phyloP scores from a whole-genome alignment of 1,140 invertebrate species.

The Drosophila sucinea region DNA sequence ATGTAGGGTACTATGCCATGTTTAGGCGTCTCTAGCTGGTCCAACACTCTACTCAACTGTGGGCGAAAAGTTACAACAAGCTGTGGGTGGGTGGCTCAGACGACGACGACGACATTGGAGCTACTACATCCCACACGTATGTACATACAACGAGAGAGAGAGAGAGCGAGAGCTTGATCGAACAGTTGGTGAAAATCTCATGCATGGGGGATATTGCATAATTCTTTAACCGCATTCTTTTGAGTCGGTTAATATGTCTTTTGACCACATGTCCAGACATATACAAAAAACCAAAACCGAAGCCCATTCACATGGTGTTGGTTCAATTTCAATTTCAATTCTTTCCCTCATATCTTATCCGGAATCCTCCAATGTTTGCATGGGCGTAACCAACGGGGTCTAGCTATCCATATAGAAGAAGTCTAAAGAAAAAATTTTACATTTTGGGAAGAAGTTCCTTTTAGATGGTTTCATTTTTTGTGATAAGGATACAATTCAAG shows the following conservation, averaged over 20 bases:
- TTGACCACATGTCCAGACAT: slow-evolving; percentile 44
- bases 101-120: neutral
- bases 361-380: neutral
- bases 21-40: slow-evolving; percentile 38
- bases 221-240: slow-evolving; percentile 21
- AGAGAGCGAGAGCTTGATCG: neutral
- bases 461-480: no score
- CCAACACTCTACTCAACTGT: slow-evolving; percentile 23
- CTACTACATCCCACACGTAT: neutral
- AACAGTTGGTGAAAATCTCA: neutral
- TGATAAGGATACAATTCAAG: no score
- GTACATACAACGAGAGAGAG: neutral
- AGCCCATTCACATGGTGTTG: slow-evolving; percentile 21
- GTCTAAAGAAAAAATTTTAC: no score
- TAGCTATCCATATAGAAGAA: slow-evolving; percentile 44
- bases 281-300: neutral
- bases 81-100: slow-evolving; percentile 3
- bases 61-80: slow-evolving; percentile 29
- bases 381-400: neutral
- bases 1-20: slow-evolving; percentile 12
- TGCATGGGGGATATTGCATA: slow-evolving; percentile 17
- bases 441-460: no score
- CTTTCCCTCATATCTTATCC: slow-evolving; percentile 61
- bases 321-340: slow-evolving; percentile 3
- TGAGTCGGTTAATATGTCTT: neutral